Conservation (phyloP, 2,888 invertebrate species). For the Cephus nigrinus region DNA sequence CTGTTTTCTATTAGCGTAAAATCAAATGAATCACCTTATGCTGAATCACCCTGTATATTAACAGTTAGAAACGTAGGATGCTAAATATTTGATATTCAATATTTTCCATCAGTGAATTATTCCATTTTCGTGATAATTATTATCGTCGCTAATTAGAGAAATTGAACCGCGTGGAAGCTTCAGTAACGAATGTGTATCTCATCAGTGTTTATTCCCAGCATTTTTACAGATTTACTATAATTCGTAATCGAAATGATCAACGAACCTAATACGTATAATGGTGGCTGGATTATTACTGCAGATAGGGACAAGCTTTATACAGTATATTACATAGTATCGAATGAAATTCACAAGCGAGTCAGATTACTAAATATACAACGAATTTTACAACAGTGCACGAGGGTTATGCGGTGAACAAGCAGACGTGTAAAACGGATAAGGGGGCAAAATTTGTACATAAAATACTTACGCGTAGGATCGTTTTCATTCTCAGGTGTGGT, state of each 20-base stretch:
- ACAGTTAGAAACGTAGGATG: not conserved
- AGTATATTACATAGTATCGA: constrained; percentile 20
- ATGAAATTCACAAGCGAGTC: constrained; percentile 15
- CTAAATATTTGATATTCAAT: not conserved
- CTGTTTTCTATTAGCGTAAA: not conserved
- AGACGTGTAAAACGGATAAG: constrained; percentile 6
- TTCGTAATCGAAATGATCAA: not conserved
- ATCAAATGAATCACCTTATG: not conserved
- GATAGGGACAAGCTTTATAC: constrained; percentile 9
- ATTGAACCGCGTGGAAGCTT: not conserved
- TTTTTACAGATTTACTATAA: not conserved
- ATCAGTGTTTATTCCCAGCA: not conserved
- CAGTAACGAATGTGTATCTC: not conserved
- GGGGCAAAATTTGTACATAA: constrained; percentile 34
- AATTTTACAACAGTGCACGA: not conserved
- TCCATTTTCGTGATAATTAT: not conserved
- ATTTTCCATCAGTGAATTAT: not conserved
- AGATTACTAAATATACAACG: not conserved
- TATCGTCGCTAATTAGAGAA: not conserved
- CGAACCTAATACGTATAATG: not conserved
- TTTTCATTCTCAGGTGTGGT: constrained; percentile 69
- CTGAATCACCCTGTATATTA: not conserved
- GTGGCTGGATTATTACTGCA: not conserved
- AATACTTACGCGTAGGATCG: constrained; percentile 69
- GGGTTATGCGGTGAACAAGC: constrained; percentile 23